Evolutionary conservation across 92 coral and sea anemone genomes (phyloP).

Genomic region (Porites evermanni): DNA sequence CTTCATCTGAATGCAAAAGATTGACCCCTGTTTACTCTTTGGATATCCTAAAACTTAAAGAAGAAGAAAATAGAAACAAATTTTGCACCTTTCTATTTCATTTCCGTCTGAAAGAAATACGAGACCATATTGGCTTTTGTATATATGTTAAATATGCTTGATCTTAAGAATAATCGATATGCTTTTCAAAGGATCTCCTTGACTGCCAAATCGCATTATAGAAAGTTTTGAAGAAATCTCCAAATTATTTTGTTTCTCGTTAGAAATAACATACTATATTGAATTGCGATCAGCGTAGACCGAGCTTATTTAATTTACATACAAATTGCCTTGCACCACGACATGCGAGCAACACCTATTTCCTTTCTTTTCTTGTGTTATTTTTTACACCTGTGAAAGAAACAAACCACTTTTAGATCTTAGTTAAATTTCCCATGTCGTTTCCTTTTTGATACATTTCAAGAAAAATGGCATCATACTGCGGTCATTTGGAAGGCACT

Average conservation of each 20-base stretch:
- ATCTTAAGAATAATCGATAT: neutral
- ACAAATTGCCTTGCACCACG: neutral
- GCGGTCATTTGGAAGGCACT: too few species aligned
- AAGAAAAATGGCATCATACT: too few species aligned
- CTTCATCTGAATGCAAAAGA: neutral
- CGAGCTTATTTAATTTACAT: conserved; percentile 3
- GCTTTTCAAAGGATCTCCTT: neutral
- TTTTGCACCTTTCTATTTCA: neutral
- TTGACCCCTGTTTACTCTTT: neutral
- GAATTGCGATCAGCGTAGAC: too few species aligned
- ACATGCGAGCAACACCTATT: neutral
- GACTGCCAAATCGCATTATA: neutral
- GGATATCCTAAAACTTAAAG: neutral
- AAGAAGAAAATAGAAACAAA: neutral
- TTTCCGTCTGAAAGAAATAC: neutral
- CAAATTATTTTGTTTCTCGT: neutral
- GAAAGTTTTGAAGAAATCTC: neutral
- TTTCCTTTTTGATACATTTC: neutral
- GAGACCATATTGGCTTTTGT: conserved; percentile 6
- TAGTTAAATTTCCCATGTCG: too few species aligned
- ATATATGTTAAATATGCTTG: neutral
- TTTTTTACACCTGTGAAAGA: neutral
- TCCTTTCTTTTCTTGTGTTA: neutral
- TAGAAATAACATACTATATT: too few species aligned
- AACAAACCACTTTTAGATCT: neutral